Conservation (phyloP, 2,797 vertebrate species). For the Neostethus bicornis region DNA sequence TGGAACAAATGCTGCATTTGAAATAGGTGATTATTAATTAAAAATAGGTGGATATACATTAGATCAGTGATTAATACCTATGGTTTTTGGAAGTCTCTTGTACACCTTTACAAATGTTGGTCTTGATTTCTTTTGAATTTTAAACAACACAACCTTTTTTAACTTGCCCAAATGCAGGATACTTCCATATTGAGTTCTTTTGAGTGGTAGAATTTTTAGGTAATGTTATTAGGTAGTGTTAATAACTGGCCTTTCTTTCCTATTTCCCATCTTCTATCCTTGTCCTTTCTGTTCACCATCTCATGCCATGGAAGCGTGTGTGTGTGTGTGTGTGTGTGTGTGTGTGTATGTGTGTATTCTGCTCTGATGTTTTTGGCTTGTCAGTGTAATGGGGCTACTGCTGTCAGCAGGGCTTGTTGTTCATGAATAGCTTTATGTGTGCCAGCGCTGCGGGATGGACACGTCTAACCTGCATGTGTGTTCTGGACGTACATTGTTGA, state of each 20-base stretch:
- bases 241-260: slow-evolving; percentile 27
- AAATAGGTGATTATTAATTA: slow-evolving; percentile 27
- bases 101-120: background rate
- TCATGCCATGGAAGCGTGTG: slow-evolving; percentile 34
- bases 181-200: too few species aligned
- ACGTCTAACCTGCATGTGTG: slow-evolving; percentile 51
- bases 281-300: slow-evolving; percentile 53
- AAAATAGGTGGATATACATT: slow-evolving; percentile 32
- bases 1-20: slow-evolving; percentile 44
- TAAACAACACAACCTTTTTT: too few species aligned
- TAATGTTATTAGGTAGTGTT: slow-evolving; percentile 27
- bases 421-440: slow-evolving; percentile 73
- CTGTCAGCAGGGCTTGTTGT: slow-evolving; percentile 74
- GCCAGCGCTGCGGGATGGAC: slow-evolving; percentile 46
- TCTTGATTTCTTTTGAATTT: slow-evolving; percentile 7
- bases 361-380: slow-evolving; percentile 76
- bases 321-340: slow-evolving; percentile 29
- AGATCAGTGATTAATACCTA: slow-evolving; percentile 16
- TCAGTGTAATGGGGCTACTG: slow-evolving; percentile 78
- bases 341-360: slow-evolving; percentile 35
- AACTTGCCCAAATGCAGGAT: background rate
- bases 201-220: too few species aligned
- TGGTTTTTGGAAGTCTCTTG: background rate
- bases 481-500: slow-evolving; percentile 28
- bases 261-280: slow-evolving; percentile 21